A percentile compares a stretch with the other conserved stretches of the same genome.
Evolutionary conservation across 2,888 invertebrate species (phyloP).

Genomic region (Nowickia ferox): DNA sequence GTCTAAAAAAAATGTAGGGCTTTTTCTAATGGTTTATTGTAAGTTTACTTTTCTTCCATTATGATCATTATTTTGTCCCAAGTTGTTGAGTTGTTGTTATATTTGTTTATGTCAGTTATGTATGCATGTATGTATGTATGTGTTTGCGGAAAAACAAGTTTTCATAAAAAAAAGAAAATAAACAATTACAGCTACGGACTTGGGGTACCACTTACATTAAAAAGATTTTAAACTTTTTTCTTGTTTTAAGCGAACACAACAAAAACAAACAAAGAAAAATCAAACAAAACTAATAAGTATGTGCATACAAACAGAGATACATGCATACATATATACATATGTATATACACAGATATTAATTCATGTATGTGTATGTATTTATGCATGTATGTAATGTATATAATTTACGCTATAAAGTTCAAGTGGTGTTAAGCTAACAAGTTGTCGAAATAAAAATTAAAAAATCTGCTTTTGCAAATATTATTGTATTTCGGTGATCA

Average conservation of each 20-base stretch:
- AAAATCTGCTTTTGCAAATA: conserved; percentile 38
- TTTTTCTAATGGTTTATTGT: conserved; percentile 32
- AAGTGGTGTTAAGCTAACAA: conserved; percentile 63
- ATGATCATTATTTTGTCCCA: background rate
- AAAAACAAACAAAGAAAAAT: conserved; percentile 64
- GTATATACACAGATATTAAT: background rate
- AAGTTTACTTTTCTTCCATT: conserved; percentile 10
- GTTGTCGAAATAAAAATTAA: conserved; percentile 34
- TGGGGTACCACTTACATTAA: conserved; percentile 31
- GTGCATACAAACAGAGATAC: background rate
- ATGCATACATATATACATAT: background rate
- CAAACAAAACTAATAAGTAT: background rate
- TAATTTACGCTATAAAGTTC: conserved; percentile 59
- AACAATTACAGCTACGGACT: conserved; percentile 22
- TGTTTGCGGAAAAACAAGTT: conserved; percentile 65
- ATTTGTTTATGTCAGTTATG: conserved; percentile 7
- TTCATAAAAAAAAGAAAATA: conserved; percentile 41
- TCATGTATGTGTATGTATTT: background rate
- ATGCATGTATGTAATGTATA: background rate
- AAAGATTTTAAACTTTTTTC: conserved; percentile 28
- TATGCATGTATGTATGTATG: conserved; percentile 14
- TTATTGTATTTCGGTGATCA: conserved; percentile 3
- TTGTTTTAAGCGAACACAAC: conserved; percentile 21
- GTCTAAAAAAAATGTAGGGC: conserved; percentile 1
- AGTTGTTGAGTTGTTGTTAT: background rate